Evolutionary conservation across 2,888 invertebrate genomes (phyloP), one percentile per base, ranked within the genome.

Genomic region (Parnassius apollo): DNA sequence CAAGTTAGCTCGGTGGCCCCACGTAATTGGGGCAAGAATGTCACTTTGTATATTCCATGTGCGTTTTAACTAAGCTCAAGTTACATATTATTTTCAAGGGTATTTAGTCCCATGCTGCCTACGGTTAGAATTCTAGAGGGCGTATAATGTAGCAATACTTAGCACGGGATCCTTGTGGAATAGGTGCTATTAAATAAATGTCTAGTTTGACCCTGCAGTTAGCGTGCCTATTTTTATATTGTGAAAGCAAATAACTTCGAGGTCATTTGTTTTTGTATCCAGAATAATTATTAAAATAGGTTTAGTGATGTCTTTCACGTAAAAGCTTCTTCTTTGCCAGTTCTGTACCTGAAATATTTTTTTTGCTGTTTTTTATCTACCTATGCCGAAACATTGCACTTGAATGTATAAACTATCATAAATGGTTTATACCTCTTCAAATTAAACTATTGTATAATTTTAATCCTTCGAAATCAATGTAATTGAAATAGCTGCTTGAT

Each of bases 1-100:
- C 52, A 48, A 62, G 57, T 42, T 53, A 49, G 62, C 53, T 25
- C 25, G 57, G 42, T 52, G 53, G 62, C 53, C 48, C 25, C 44
- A 22, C 7, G 52, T 57, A 57, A 57, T 60, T 57, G 57, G 60
- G 64, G 25, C 57, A 61, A 60, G 64, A 57, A 60, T 60, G 57
- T 53, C 57, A 57, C 48, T 57, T 48, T 13, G 46, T 46, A 42
- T 51, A 57, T 44, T 44, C 44, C 48, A 52, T 57, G 57, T 52
- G 57, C 57, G 60, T 65, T 53, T 57, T 55, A 48, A 58, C 42
- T 46, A 42, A 61, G 49, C 57, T 57, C 53, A 60, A 48, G 52
- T 64, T 49, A 57, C 64, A 52, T 42, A 60, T 51, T 52, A 35
- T 56, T 50, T 55, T 63, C 48, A 59, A 58, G 54, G 49, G 54